Base-by-base conservation (phyloP, 2,113 vertebrate genomes). In the Austrofundulus limnaeus region DNA sequence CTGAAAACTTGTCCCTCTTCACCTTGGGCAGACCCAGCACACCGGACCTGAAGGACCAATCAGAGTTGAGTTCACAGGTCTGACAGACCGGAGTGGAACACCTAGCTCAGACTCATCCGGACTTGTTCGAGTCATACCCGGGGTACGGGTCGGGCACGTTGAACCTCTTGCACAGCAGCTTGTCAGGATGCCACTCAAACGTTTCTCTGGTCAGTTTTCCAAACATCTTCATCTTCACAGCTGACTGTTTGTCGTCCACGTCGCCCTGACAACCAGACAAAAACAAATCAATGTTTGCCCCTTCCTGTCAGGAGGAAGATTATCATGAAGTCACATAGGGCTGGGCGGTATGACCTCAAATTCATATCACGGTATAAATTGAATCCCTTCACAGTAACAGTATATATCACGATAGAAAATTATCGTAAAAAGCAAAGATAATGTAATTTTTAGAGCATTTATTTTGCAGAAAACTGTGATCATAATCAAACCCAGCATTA, bases 221-320 rank as follows among this genome's bases (percentile, higher is more conserved):
- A 63, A 98, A 98, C 95, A 97, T 95, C 90, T 96, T 99, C 96
- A 98, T 96, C 58, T 92, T 94, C 38, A 95, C 95, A 3, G 96
- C 97, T 0, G 92, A 88, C 63, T 95, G 91, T 59, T 97, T 95
- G 75, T 96, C 95, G 34, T 87, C 85, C 12, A 89, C 13, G 17
- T 95, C 93, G 23, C 90, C 91, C 96, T 98, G 87, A 46, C 49
- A 23, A 79, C 68, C 42, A 53, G 19, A 46, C 28, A 11, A 6
- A n/a, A 21, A 43, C 23, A 28, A 12, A 23, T 1, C 2, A 1
- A 34, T 16, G 7, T 19, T 16, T 1, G 20, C 1, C 38, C 9
- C 24, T 14, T 10, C 37, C 5, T n/a, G 7, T 43, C 5, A 41
- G 39, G 1, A 0, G 0, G n/a, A 23, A 0, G 37, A 10, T 38